These are phyloP conservation scores for Oenanthe oenanthe DNA, from an alignment of 2,113 vertebrate genomes.

Conservation along the genomic window DNA sequence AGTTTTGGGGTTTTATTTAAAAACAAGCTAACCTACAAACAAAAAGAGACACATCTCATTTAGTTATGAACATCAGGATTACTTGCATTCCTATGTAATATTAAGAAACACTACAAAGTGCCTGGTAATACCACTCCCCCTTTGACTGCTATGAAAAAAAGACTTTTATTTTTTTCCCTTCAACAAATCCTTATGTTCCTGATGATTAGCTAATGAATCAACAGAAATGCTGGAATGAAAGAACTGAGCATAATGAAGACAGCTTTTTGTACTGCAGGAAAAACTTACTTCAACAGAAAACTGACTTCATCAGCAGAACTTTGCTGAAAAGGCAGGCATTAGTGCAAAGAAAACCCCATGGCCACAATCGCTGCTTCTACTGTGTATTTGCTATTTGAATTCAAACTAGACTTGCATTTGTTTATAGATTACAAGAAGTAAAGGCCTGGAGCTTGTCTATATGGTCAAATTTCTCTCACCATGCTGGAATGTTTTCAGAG, in stretches of 20 bases:
- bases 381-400: neutral
- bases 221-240: neutral
- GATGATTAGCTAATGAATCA: neutral
- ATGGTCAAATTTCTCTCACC: neutral
- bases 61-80: neutral
- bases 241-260: neutral
- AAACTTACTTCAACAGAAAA: neutral
- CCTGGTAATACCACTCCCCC: fast-evolving
- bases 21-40: neutral
- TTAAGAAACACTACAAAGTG: neutral
- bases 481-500: neutral
- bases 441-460: neutral
- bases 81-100: neutral
- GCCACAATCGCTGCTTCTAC: neutral
- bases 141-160: neutral
- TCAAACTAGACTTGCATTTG: neutral
- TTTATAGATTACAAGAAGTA: neutral
- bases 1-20: neutral
- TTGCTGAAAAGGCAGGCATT: neutral
- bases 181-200: neutral
- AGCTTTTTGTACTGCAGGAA: neutral
- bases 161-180: neutral
- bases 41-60: neutral
- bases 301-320: neutral
- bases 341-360: neutral